Evolutionary conservation across 2,113 vertebrate genomes (phyloP).

Genomic region (Corythoichthys intestinalis): DNA sequence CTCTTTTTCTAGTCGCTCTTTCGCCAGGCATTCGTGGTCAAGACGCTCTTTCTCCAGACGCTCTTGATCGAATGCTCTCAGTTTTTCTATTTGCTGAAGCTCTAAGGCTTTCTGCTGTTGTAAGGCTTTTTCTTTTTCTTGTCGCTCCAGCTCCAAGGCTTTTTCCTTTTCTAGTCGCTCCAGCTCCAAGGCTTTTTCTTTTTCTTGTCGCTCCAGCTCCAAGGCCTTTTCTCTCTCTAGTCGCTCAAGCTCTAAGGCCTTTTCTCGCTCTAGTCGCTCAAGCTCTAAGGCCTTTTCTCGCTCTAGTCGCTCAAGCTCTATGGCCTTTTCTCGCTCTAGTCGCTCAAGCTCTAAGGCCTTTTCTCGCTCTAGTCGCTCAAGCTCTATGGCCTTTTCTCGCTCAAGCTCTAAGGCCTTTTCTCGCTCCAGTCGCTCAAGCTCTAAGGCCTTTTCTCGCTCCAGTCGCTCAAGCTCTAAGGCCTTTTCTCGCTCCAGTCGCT

Average conservation of each 20-base stretch:
- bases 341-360: constrained; percentile 26
- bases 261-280: constrained; percentile 36
- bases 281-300: constrained; percentile 26
- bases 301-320: constrained; percentile 34
- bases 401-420: background rate
- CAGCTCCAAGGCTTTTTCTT: constrained; percentile 27
- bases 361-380: constrained; percentile 38
- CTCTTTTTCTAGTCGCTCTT: constrained; percentile 39
- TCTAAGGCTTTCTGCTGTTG: constrained; percentile 30
- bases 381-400: constrained; percentile 31
- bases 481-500: constrained; percentile 36
- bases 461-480: constrained; percentile 30
- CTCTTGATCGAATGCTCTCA: constrained; percentile 30
- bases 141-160: constrained; percentile 33
- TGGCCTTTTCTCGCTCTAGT: constrained; percentile 27
- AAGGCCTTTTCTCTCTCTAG: constrained; percentile 28
- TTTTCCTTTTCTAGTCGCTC: constrained; percentile 37
- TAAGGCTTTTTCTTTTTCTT: constrained; percentile 25
- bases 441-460: constrained; percentile 28
- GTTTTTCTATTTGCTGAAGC: constrained; percentile 31
- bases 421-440: constrained; percentile 32
- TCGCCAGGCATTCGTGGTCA: constrained; percentile 31
- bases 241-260: constrained; percentile 31
- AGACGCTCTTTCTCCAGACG: background rate
- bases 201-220: constrained; percentile 32